These are phyloP conservation scores for Agonopterix subpropinquella DNA, from an alignment of 2,888 invertebrate species.

Conservation along the genomic window DNA sequence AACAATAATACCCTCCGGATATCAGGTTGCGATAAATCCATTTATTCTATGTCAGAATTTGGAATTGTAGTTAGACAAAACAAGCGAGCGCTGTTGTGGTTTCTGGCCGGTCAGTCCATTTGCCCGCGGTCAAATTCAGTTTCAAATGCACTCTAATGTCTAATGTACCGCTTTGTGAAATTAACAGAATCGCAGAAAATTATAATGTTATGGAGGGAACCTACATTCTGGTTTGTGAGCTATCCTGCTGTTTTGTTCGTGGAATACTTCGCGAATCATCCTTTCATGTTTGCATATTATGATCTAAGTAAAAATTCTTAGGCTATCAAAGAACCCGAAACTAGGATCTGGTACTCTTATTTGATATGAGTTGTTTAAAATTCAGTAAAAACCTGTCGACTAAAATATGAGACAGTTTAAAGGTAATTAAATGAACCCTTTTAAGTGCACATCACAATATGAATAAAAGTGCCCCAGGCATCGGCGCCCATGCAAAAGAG, in stretches of 20 bases:
- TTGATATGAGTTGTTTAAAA: no score
- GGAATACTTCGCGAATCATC: no score
- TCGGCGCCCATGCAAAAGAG: conserved; percentile 3
- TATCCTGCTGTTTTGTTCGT: no score
- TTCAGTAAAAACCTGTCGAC: no score
- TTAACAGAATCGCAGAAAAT: conserved; percentile 40
- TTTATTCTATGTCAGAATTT: conserved; percentile 30
- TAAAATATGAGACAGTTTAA: not conserved
- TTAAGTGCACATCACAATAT: conserved; percentile 2
- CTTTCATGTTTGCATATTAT: no score
- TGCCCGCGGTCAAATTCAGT: conserved; percentile 44
- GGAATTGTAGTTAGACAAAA: conserved; percentile 43
- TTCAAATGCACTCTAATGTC: conserved; percentile 42
- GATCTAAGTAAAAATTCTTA: no score
- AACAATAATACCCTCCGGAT: conserved; percentile 5
- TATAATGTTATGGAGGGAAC: conserved; percentile 2
- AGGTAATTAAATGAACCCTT: conserved; percentile 3
- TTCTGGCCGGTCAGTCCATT: conserved; percentile 41
- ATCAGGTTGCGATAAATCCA: conserved; percentile 4
- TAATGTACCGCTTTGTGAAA: conserved; percentile 34
- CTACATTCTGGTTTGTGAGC: no score
- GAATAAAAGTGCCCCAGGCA: not conserved
- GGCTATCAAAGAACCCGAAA: no score
- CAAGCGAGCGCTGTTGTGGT: conserved; percentile 32
- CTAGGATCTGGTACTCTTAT: no score